A percentile compares a stretch with the other conserved stretches of the same genome.
Evolutionary conservation across 1,140 invertebrate species (phyloP).

Genomic region (Cylas formicarius): DNA sequence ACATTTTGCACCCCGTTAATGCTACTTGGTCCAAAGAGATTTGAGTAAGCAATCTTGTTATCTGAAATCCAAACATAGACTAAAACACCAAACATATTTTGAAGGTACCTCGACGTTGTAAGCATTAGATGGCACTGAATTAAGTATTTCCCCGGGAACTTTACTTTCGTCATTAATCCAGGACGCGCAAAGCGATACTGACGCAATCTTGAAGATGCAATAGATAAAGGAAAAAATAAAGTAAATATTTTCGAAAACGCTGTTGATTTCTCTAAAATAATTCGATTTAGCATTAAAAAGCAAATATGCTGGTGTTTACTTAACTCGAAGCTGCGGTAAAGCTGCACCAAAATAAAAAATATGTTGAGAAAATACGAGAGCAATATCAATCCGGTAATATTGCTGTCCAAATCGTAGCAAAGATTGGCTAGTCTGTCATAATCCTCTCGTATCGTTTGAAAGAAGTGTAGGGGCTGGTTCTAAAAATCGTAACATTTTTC

Average conservation of each 20-base stretch:
- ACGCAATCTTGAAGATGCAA: conserved; percentile 49
- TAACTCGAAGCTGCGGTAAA: conserved; percentile 66
- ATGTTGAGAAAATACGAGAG: conserved; percentile 63
- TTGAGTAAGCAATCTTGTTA: conserved; percentile 36
- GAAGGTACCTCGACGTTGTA: conserved; percentile 51
- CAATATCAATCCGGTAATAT: conserved; percentile 52
- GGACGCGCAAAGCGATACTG: conserved; percentile 51
- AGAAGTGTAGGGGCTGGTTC: conserved; percentile 40
- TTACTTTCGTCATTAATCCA: conserved; percentile 57
- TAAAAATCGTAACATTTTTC: too few relatives aligned
- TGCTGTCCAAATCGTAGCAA: conserved; percentile 49
- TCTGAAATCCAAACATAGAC: conserved; percentile 24
- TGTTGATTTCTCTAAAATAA: conserved; percentile 20
- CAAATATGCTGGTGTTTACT: conserved; percentile 18
- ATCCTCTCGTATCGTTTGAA: conserved; percentile 50
- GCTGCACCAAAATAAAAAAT: conserved; percentile 65
- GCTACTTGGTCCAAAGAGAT: conserved; percentile 52
- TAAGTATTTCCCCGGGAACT: conserved; percentile 47
- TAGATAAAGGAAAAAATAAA: conserved; percentile 56
- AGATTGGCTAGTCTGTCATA: conserved; percentile 52
- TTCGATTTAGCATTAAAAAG: too few relatives aligned
- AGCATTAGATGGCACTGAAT: conserved; percentile 48
- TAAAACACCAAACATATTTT: too few relatives aligned
- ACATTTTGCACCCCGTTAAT: conserved; percentile 56
- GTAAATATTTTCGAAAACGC: conserved; percentile 40